Evolutionary conservation across 37 sponge, comb jelly and placozoan species (phyloP).

Genomic region (Spongilla lacustris): DNA sequence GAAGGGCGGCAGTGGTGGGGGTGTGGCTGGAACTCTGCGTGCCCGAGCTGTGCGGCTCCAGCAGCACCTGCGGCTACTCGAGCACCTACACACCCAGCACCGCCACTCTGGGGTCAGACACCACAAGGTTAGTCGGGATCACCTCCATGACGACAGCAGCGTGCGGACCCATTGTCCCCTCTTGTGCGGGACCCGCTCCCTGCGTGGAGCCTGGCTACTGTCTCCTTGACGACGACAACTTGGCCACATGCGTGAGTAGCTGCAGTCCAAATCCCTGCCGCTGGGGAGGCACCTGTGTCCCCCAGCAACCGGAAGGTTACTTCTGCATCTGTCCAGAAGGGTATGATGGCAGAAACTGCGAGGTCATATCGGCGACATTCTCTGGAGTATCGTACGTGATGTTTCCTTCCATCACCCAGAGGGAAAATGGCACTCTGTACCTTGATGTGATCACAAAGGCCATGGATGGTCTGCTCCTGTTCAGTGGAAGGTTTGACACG

Average conservation of each 20-base stretch:
- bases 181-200: background rate
- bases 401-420: slow-evolving; percentile 40
- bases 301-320: slow-evolving; percentile 63
- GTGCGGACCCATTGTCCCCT: background rate
- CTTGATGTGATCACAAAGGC: slow-evolving; percentile 56
- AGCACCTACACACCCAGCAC: slow-evolving; percentile 1
- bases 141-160: background rate
- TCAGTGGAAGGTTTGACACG: slow-evolving; percentile 53
- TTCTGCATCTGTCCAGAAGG: slow-evolving; percentile 56
- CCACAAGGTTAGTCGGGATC: slow-evolving; percentile 18
- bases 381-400: slow-evolving; percentile 38
- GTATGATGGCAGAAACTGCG: slow-evolving; percentile 70
- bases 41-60: slow-evolving; percentile 37
- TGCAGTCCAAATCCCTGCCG: slow-evolving; percentile 66
- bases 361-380: slow-evolving; percentile 54
- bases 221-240: background rate
- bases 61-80: slow-evolving; percentile 28
- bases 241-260: slow-evolving; percentile 29
- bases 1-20: slow-evolving; percentile 23
- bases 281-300: slow-evolving; percentile 59
- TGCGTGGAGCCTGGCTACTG: slow-evolving; percentile 44
- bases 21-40: slow-evolving; percentile 58
- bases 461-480: slow-evolving; percentile 42
- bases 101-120: slow-evolving; percentile 1
- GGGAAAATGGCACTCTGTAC: slow-evolving; percentile 18